Percentiles rank a stretch among this genome's conserved stretches.
These are phyloP conservation scores for Prochilodus magdalenae DNA, from an alignment of 2,113 vertebrate genomes.

Conservation along the genomic window DNA sequence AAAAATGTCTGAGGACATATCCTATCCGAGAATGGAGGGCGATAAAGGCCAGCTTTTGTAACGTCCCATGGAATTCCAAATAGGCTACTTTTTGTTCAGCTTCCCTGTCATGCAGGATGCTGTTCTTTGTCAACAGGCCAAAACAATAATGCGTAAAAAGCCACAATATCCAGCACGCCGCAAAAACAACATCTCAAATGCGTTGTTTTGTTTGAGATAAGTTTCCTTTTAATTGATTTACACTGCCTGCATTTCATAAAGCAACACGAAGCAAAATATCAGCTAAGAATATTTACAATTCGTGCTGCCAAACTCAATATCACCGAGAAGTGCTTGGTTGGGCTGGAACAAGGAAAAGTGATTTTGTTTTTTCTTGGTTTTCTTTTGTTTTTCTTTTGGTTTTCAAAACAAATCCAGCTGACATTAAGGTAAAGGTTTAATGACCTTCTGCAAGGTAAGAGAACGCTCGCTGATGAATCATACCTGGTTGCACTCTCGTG, in stretches of 20 bases:
- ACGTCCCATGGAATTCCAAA: constrained; percentile 1
- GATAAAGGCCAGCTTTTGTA: not conserved
- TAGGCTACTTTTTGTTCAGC: constrained; percentile 10
- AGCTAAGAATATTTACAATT: no score
- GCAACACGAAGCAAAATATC: not conserved
- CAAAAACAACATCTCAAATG: constrained; percentile 7
- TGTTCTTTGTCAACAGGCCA: not conserved
- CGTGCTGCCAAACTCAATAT: not conserved
- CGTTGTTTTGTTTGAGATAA: not conserved
- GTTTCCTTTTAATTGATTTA: not conserved
- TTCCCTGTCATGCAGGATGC: not conserved
- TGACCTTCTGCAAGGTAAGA: not conserved
- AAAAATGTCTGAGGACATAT: not conserved
- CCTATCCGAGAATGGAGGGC: not conserved
- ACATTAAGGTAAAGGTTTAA: not conserved
- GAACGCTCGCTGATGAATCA: constrained; percentile 30
- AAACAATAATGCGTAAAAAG: constrained; percentile 12
- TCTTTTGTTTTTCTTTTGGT: not conserved
- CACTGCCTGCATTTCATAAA: not conserved
- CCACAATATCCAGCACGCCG: not conserved
- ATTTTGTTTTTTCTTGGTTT: no score
- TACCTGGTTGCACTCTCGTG: constrained; percentile 95
- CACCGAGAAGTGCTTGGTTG: not conserved
- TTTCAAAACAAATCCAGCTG: not conserved
- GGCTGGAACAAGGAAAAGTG: no score